phyloP scores from a whole-genome alignment of 1,140 invertebrate genomes.

The Gerris buenoi region DNA sequence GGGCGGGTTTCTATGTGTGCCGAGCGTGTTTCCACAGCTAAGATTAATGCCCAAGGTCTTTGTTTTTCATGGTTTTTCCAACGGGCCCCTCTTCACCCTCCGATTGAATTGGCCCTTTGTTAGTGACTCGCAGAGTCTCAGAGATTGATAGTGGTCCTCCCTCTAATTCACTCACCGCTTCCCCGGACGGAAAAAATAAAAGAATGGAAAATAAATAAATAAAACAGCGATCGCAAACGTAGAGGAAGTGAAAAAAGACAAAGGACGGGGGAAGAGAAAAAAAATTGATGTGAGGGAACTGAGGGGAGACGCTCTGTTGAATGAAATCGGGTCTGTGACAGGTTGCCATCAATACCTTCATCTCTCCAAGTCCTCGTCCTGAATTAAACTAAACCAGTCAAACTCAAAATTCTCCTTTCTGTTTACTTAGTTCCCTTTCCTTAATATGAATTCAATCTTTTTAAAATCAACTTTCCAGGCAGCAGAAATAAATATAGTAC shows the following conservation, averaged over 20 bases:
- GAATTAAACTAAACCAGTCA: no score
- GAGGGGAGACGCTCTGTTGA: background rate
- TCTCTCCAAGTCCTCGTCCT: no score
- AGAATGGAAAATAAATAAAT: background rate
- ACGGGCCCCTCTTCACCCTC: background rate
- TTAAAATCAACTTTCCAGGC: no score
- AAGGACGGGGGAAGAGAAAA: background rate
- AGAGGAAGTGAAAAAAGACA: background rate
- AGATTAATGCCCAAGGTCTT: no score
- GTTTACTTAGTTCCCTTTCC: no score
- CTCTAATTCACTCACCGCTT: background rate
- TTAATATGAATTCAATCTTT: no score
- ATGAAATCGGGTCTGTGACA: background rate
- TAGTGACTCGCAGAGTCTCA: background rate
- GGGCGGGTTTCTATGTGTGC: no score
- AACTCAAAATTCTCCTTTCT: no score
- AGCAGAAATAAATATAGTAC: no score
- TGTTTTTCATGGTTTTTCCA: no score
- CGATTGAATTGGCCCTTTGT: background rate
- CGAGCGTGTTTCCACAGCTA: no score
- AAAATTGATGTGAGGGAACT: background rate
- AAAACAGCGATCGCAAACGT: background rate
- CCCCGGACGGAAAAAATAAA: background rate
- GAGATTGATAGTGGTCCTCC: background rate
- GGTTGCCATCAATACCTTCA: background rate